phyloP scores from a whole-genome alignment of 2,888 invertebrate species.

The Lasioglossum pauxillum region DNA sequence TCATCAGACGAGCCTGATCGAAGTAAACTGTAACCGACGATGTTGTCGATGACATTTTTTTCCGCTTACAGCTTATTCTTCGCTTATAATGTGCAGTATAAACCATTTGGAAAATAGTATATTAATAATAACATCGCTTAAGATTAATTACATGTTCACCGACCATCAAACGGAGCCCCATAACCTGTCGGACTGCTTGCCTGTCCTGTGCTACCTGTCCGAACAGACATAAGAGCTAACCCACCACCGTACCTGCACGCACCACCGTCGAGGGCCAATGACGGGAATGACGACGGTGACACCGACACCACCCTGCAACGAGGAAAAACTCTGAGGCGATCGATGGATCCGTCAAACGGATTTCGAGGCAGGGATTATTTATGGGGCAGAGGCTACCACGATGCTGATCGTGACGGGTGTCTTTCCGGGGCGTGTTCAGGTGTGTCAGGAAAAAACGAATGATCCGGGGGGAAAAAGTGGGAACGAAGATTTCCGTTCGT shows the following conservation, averaged over 20 bases:
- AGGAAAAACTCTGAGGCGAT: constrained; percentile 55
- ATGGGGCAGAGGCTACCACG: constrained; percentile 45
- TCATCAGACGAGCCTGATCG: constrained; percentile 11
- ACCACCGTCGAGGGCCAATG: constrained; percentile 37
- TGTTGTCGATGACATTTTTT: constrained; percentile 29
- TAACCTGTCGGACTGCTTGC: constrained; percentile 68
- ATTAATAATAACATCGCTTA: no score
- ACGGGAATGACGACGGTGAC: constrained; percentile 50
- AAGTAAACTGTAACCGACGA: constrained; percentile 24
- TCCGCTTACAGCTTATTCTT: not conserved
- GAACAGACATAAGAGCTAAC: constrained; percentile 48
- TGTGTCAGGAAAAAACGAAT: not conserved
- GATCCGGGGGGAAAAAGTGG: not conserved
- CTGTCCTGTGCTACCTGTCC: constrained; percentile 31
- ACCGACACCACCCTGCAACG: constrained; percentile 43
- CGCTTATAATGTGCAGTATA: no score
- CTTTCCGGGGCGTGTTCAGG: constrained; percentile 24
- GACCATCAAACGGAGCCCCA: constrained; percentile 62
- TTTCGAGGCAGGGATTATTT: constrained; percentile 69
- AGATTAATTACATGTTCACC: constrained; percentile 68
- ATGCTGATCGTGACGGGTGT: constrained; percentile 19
- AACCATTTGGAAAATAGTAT: no score
- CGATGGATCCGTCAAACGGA: constrained; percentile 69
- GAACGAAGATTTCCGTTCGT: not conserved
- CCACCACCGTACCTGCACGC: constrained; percentile 37